These are phyloP conservation scores for Steatocranus sp. DNA, from an alignment of 2,797 vertebrate species.

Conservation along the genomic window DNA sequence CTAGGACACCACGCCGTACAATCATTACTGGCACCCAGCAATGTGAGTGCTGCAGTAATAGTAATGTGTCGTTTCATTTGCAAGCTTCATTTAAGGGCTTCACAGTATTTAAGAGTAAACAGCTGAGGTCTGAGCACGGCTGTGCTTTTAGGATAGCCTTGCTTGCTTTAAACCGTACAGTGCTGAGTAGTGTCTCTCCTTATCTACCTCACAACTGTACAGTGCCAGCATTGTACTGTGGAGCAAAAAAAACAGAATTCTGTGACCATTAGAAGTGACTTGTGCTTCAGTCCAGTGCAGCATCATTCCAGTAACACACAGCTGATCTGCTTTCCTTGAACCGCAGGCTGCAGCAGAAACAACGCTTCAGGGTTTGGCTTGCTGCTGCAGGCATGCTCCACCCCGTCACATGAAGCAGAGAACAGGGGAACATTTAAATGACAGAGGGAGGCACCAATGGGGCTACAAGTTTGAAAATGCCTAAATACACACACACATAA, in stretches of 20 bases:
- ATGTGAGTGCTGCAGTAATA: not conserved
- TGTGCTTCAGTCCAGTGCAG: not conserved
- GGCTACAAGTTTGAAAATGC: not conserved
- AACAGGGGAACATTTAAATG: not conserved
- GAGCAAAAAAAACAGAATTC: constrained; percentile 24
- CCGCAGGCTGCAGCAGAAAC: not conserved
- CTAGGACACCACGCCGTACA: constrained; percentile 23
- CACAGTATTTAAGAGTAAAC: not conserved
- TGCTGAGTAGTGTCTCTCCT: constrained; percentile 52
- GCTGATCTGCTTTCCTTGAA: not conserved
- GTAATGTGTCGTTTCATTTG: not conserved
- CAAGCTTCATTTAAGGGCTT: constrained; percentile 16
- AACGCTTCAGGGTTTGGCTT: not conserved
- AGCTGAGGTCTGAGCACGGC: not conserved
- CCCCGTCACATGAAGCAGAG: not conserved
- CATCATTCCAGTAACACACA: not conserved
- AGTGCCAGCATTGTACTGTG: constrained; percentile 44
- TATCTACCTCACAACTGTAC: constrained; percentile 74
- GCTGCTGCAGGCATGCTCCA: not conserved
- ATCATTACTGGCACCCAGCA: constrained; percentile 21
- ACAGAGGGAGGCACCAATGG: not conserved
- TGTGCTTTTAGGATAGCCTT: not conserved
- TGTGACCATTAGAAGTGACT: not conserved
- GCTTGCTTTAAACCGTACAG: constrained; percentile 30
- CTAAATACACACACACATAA: not conserved